Conservation (phyloP, 1,140 invertebrate species). For the Anastatus disparis region DNA sequence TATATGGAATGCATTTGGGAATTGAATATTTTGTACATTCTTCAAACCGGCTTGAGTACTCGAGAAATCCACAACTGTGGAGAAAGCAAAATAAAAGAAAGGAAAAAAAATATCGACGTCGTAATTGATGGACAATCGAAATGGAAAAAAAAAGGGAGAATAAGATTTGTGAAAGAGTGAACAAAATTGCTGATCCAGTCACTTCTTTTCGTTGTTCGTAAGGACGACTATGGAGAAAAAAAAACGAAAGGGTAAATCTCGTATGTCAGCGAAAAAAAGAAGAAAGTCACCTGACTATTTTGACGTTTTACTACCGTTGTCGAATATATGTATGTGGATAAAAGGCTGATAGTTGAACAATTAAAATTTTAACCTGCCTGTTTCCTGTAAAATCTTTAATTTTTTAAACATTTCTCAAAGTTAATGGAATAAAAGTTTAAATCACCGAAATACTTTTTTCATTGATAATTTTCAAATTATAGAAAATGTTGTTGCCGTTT, state of each 20-base stretch:
- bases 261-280: too few relatives aligned
- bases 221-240: background rate
- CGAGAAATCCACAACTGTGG: conserved; percentile 62
- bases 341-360: background rate
- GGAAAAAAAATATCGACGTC: conserved; percentile 36
- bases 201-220: conserved; percentile 19
- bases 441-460: too few relatives aligned
- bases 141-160: conserved; percentile 3
- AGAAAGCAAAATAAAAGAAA: too few relatives aligned
- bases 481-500: too few relatives aligned
- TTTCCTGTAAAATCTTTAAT: conserved; percentile 30
- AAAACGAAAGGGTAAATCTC: too few relatives aligned
- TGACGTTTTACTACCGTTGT: too few relatives aligned
- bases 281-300: too few relatives aligned
- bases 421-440: conserved; percentile 15
- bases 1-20: conserved; percentile 32
- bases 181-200: conserved; percentile 25
- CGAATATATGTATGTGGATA: background rate
- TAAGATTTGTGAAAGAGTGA: conserved; percentile 19
- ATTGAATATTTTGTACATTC: conserved; percentile 41
- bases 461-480: too few relatives aligned
- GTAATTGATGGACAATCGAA: conserved; percentile 59
- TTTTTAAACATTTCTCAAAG: conserved; percentile 12
- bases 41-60: conserved; percentile 58
- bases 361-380: conserved; percentile 10